Conservation (phyloP, 1,140 invertebrate species). For the Meteorus sp. region DNA sequence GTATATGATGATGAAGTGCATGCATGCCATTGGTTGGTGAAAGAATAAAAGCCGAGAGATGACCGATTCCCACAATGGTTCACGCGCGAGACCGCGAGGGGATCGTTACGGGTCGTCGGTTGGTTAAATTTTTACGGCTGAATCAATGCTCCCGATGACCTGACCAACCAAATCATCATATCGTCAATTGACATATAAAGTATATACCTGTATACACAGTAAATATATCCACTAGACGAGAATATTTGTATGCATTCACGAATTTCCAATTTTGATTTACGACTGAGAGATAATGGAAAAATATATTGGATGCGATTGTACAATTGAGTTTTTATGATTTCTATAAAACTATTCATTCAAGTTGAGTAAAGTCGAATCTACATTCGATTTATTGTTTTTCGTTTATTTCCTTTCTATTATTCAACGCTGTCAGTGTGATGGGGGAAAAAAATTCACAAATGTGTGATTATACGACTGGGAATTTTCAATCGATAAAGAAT, state of each 20-base stretch:
- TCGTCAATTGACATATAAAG: background rate
- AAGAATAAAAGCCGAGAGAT: conserved; percentile 13
- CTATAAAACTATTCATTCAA: too few relatives aligned
- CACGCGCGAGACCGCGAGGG: conserved; percentile 5
- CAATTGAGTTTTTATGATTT: too few relatives aligned
- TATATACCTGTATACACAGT: background rate
- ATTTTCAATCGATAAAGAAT: too few relatives aligned
- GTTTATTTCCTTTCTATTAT: too few relatives aligned
- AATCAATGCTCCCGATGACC: conserved; percentile 3
- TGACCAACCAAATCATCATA: conserved; percentile 1
- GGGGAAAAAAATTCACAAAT: too few relatives aligned
- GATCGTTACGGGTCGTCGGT: conserved; percentile 25
- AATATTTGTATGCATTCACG: background rate
- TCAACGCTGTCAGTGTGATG: too few relatives aligned
- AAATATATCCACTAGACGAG: conserved; percentile 1
- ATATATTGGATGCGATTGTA: too few relatives aligned
- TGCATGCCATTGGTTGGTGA: conserved; percentile 5
- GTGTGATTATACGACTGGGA: too few relatives aligned
- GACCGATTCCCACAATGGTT: conserved; percentile 22
- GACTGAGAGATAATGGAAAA: conserved; percentile 2
- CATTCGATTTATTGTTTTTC: too few relatives aligned
- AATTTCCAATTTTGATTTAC: conserved; percentile 15
- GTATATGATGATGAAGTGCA: background rate
- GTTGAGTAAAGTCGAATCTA: too few relatives aligned
- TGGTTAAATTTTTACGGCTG: conserved; percentile 13